phyloP scores from a whole-genome alignment of 1,140 invertebrate genomes.

The Eubasilissa regina region DNA sequence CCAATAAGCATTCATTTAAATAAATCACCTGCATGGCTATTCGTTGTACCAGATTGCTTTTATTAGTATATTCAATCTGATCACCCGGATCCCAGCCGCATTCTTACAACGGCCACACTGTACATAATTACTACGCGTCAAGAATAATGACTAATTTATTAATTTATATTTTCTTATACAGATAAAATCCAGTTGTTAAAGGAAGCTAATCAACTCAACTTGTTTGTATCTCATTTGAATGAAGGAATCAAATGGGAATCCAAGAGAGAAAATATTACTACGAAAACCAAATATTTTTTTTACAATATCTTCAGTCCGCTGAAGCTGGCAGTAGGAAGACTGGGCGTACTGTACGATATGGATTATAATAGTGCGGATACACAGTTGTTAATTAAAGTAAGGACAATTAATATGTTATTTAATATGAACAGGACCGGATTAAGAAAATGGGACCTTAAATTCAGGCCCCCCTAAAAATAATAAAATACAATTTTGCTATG shows the following conservation, averaged over 20 bases:
- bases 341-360: conserved; percentile 14
- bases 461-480: neutral
- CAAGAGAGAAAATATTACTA: conserved; percentile 4
- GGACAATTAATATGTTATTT: too few species aligned
- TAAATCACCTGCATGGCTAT: too few species aligned
- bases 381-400: conserved; percentile 22
- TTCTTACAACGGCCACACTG: too few species aligned
- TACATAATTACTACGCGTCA: too few species aligned
- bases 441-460: neutral
- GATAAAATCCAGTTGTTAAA: conserved; percentile 20
- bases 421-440: neutral
- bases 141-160: too few species aligned
- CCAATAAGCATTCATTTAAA: too few species aligned
- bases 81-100: too few species aligned
- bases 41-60: too few species aligned
- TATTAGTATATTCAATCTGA: too few species aligned
- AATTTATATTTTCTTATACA: too few species aligned
- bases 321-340: neutral
- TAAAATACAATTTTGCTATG: too few species aligned
- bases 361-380: conserved; percentile 3
- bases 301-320: conserved; percentile 11
- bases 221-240: neutral
- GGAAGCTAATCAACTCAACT: neutral
- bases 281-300: conserved; percentile 10
- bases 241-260: conserved; percentile 1